Evolutionary conservation across 1,140 invertebrate genomes (phyloP).

Genomic region (Amyelois transitella): DNA sequence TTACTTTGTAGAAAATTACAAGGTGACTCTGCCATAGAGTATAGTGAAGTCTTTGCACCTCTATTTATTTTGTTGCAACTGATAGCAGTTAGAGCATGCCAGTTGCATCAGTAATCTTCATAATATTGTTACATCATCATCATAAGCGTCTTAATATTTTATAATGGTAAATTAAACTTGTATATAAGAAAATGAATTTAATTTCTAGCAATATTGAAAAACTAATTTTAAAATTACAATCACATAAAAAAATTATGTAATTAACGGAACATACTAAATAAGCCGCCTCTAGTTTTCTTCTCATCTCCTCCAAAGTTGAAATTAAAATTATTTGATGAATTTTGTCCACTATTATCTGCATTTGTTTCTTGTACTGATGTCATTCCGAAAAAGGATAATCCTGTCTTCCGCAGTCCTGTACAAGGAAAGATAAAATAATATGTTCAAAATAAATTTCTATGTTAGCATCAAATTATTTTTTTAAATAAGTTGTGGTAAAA

Average conservation of each 20-base stretch:
- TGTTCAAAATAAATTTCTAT: no score
- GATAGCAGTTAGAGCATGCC: constrained; percentile 93
- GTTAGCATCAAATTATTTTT: not conserved
- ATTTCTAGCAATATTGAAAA: constrained; percentile 10
- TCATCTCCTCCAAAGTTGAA: constrained; percentile 52
- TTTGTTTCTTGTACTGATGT: constrained; percentile 18
- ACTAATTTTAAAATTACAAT: constrained; percentile 1
- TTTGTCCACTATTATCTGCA: constrained; percentile 18
- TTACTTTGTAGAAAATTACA: constrained; percentile 92
- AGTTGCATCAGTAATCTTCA: constrained; percentile 78
- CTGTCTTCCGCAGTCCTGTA: constrained; percentile 48
- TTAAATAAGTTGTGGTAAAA: constrained; percentile 8
- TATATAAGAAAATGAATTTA: not conserved
- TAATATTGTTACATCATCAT: not conserved
- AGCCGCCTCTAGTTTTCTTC: constrained; percentile 47
- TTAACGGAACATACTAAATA: constrained; percentile 61
- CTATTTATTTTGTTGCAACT: constrained; percentile 93
- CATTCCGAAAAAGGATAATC: constrained; percentile 46
- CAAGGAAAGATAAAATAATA: constrained; percentile 10
- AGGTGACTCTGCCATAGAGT: constrained; percentile 86
- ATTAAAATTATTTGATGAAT: constrained; percentile 40
- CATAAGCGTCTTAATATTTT: constrained; percentile 1
- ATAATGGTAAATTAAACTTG: constrained; percentile 2
- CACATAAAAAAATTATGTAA: not conserved
- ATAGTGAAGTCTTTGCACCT: constrained; percentile 94